Evolutionary conservation across 2,888 invertebrate species (phyloP), one percentile per base, ranked within the genome.

Genomic region (Ophioninae sp.): DNA sequence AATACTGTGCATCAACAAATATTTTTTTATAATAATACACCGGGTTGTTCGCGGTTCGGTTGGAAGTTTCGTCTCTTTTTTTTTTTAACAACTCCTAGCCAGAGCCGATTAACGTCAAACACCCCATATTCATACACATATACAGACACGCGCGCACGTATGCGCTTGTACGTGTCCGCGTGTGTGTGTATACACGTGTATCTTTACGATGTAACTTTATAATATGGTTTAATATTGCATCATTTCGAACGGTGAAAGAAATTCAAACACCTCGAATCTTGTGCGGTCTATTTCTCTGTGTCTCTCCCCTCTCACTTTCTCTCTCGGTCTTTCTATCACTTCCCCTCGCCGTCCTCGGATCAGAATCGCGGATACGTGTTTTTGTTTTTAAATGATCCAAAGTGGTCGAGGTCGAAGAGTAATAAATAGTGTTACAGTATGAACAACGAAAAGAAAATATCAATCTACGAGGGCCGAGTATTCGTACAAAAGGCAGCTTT

Each of bases 401-500:
- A 23, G 17, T 23, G 20, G 13, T 50, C 17, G 50, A 6, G 61
- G 72, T 56, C 17, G 37, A 64, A 41, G n/a, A 10, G 21, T 57
- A 61, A 74, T 17, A n/a, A 37, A 21, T 30, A 44, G 39, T 41
- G 41, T n/a, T 44, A 30, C 21, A n/a, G 13, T 59, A 70, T 77
- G 41, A 44, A 59, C 10, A 65, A n/a, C n/a, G 8, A 3, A 76
- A 41, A 39, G 39, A 39, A 20, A n/a, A 65, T 75, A 23, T 68
- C 10, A 50, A 74, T 39, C 80, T 72, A 79, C 21, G 80, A 57
- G 64, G 73, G 80, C 81, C 59, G 70, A 84, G 76, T 83, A 79
- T 79, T 81, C 62, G 73, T 86, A 82, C 72, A 77, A 85, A 83
- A 83, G 83, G 85, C 86, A 82, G 81, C 73, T 76, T 81, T 57